A percentile compares a stretch with the other conserved stretches of the same genome.
Evolutionary conservation across 2,888 invertebrate genomes (phyloP).

Genomic region (Ophion ellenae): DNA sequence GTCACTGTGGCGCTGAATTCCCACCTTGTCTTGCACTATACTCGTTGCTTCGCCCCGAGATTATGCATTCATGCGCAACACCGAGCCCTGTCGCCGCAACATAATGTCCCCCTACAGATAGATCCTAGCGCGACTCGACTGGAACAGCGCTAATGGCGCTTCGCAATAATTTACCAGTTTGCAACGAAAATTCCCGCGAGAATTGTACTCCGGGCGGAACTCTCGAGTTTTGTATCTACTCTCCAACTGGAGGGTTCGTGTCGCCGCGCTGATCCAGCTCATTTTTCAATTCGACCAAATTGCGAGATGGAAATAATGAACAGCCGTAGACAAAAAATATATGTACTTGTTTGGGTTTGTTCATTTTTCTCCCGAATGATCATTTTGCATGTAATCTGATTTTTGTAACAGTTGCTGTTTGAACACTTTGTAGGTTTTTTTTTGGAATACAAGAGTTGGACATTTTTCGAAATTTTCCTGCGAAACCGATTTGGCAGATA

Average conservation of each 20-base stretch:
- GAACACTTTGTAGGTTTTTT: no score
- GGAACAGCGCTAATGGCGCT: slow-evolving; percentile 51
- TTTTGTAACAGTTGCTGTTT: no score
- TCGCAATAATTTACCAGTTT: slow-evolving; percentile 65
- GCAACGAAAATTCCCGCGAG: slow-evolving; percentile 31
- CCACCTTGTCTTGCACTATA: slow-evolving; percentile 55
- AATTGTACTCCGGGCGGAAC: not conserved
- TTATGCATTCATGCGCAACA: slow-evolving; percentile 73
- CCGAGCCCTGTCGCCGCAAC: slow-evolving; percentile 12
- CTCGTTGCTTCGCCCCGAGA: slow-evolving; percentile 62
- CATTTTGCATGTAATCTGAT: no score
- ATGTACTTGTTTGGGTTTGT: no score
- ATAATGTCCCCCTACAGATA: slow-evolving; percentile 66
- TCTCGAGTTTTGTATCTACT: not conserved
- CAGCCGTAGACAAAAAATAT: not conserved
- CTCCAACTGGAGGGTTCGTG: slow-evolving; percentile 14
- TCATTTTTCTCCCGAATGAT: no score
- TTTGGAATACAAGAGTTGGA: no score
- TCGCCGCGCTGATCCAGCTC: slow-evolving; percentile 26
- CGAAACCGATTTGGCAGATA: no score
- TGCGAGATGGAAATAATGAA: not conserved
- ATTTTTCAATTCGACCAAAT: not conserved
- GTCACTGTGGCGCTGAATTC: slow-evolving; percentile 57
- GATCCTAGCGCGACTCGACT: slow-evolving; percentile 11
- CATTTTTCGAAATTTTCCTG: no score